Base-by-base conservation (phyloP, 2,113 vertebrate genomes). In the Glaucidium brasilianum region DNA sequence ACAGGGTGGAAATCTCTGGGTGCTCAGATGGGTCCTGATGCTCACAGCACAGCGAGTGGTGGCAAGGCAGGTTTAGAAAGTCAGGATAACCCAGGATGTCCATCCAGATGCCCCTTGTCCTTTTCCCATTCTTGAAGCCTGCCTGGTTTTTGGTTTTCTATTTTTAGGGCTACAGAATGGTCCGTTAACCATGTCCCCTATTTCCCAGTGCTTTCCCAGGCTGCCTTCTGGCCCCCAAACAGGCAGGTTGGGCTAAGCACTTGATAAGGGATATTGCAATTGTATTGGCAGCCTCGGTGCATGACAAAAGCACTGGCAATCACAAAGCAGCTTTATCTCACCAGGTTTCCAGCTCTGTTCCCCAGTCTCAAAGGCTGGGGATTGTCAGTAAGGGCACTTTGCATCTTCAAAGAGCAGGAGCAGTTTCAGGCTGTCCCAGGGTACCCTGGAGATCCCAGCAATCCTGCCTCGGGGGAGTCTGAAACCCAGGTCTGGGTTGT, bases 351-450 rank as follows among this genome's bases (percentile, higher is more conserved):
- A 94, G 62, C 84, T 88, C 90, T 62, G 63, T 62, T 82, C 58
- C 71, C 45, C 45, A 14, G n/a, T 64, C 81, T 94, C 63, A 92
- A 91, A 94, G 75, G 72, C 72, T 74, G 63, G 14, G 45, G n/a
- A 67, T 71, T 91, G 80, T 77, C 47, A 74, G 29, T 34, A 58
- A 92, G 45, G 78, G 58, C 58, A 83, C 71, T 97, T 96, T 88
- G 67, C 96, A 94, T 96, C 79, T 92, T 90, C 77, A 97, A 96
- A 97, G 97, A 91, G 78, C 56, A 56, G 85, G 26, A 84, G 68
- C 62, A 41, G 58, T 32, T 91, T 82, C 53, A 37, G 84, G 62
- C 69, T 72, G 89, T 73, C 66, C 56, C 45, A 4, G 63, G 60
- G 20, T 72, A 59, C 26, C 66, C 55, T 27, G 86, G 63, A 91